Evolutionary conservation across 2,797 vertebrate genomes (phyloP).

Genomic region (Myotis planiceps): DNA sequence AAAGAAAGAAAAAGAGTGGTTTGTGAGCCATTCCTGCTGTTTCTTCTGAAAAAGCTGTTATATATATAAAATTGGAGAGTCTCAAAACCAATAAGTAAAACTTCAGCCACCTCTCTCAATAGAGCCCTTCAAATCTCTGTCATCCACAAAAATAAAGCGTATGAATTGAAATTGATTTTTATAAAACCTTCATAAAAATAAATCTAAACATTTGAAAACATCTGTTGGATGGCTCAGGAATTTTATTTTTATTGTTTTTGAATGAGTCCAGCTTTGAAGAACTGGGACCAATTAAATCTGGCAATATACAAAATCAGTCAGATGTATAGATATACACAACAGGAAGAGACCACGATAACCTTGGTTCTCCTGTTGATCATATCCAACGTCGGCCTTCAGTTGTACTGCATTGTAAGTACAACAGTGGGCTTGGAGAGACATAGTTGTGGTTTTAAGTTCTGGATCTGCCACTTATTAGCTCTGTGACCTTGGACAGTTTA

Average conservation of each 20-base stretch:
- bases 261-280: constrained; percentile 64
- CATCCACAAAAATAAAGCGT: constrained; percentile 70
- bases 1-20: not conserved
- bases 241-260: constrained; percentile 74
- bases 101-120: constrained; percentile 60
- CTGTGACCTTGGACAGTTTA: not conserved
- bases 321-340: not conserved
- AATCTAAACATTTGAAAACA: constrained; percentile 82
- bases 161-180: constrained; percentile 84
- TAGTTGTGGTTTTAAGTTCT: not conserved
- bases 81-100: constrained; percentile 81
- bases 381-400: not conserved
- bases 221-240: constrained; percentile 75
- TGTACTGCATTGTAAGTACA: not conserved
- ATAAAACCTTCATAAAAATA: constrained; percentile 83
- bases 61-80: constrained; percentile 46
- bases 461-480: not conserved
- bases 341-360: not conserved
- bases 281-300: constrained; percentile 52
- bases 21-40: not conserved
- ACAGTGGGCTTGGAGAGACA: not conserved
- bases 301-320: not conserved
- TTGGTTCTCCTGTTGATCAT: not conserved
- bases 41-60: constrained; percentile 59
- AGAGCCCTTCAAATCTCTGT: constrained; percentile 71